Base-by-base conservation (phyloP, 2,888 invertebrate genomes). In the Plagiodera versicolora region DNA sequence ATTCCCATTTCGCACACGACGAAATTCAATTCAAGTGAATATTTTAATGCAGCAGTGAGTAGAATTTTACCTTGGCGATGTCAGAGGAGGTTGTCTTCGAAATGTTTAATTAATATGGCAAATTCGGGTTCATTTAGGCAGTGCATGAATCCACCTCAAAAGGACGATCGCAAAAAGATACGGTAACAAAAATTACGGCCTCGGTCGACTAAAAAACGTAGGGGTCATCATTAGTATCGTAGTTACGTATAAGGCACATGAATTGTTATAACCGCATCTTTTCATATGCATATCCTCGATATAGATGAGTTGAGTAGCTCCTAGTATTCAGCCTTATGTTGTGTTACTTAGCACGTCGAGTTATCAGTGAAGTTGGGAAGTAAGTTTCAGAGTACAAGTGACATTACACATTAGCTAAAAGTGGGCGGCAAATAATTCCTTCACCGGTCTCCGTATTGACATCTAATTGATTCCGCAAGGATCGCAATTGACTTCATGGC, bases 301-400 rank as follows among this genome's bases (percentile, higher is more conserved):
- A 24, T 3, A 24, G n/a, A n/a, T n/a, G n/a, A n/a, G n/a, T n/a
- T n/a, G n/a, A n/a, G n/a, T n/a, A 52, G 39, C 52, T 39, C 20
- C 39, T 20, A 52, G 72, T 74, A 76, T 72, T 77, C 77, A 77
- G 77, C 77, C 77, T 77, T 77, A 76, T 74, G 64, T 72, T 72
- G 39, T 51, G 28, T 74, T 75, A 76, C 75, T 71, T 72, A 73
- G 69, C 74, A 73, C 70, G 71, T 64, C 63, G 63, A 69, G 65
- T 67, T n/a, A n/a, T n/a, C 64, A 67, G 58, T 65, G 61, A 60
- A 61, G 59, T 55, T 61, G 63, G 54, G 56, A 59, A 61, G 57
- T 39, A 46, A 57, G 55, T 62, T 60, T 53, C 56, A 60, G 57
- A 64, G 45, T 64, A 62, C 54, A 60, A 64, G 58, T 65, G 58